Evolutionary conservation across 2,797 vertebrate species (phyloP).

Genomic region (Trachurus trachurus): DNA sequence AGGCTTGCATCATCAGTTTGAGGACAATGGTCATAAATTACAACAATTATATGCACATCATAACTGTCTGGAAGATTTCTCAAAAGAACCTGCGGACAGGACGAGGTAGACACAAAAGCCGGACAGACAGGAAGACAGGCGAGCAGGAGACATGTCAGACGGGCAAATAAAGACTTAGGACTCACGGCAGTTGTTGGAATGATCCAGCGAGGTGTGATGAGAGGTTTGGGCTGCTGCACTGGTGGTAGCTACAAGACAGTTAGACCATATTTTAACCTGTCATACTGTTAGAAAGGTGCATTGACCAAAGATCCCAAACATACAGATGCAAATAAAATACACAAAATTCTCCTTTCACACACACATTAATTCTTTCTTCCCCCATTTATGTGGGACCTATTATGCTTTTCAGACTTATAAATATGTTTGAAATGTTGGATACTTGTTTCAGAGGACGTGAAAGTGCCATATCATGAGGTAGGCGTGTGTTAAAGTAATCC

Average conservation of each 20-base stretch:
- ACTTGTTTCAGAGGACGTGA: too few relatives aligned
- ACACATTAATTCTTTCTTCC: neutral
- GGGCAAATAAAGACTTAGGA: neutral
- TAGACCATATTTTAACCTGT: neutral
- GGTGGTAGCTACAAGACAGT: conserved; percentile 75
- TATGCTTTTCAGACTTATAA: too few relatives aligned
- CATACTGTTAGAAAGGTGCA: too few relatives aligned
- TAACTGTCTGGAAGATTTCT: neutral
- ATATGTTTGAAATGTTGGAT: too few relatives aligned
- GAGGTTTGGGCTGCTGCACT: conserved; percentile 85
- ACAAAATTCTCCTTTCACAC: neutral
- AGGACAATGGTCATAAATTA: neutral
- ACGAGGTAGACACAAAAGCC: neutral
- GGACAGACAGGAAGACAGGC: neutral
- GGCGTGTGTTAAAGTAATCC: too few relatives aligned
- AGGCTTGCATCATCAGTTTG: neutral
- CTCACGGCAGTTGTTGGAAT: conserved; percentile 89
- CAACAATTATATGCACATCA: neutral
- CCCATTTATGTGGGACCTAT: neutral
- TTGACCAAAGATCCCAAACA: too few relatives aligned
- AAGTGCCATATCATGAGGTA: too few relatives aligned
- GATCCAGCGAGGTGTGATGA: conserved; percentile 93
- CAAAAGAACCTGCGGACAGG: neutral
- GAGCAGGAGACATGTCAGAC: neutral
- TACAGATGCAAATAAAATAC: too few relatives aligned